Percentiles rank a stretch among this genome's conserved stretches.
These are phyloP conservation scores for Cosmia trapezina DNA, from an alignment of 2,888 invertebrate genomes.

Conservation along the genomic window DNA sequence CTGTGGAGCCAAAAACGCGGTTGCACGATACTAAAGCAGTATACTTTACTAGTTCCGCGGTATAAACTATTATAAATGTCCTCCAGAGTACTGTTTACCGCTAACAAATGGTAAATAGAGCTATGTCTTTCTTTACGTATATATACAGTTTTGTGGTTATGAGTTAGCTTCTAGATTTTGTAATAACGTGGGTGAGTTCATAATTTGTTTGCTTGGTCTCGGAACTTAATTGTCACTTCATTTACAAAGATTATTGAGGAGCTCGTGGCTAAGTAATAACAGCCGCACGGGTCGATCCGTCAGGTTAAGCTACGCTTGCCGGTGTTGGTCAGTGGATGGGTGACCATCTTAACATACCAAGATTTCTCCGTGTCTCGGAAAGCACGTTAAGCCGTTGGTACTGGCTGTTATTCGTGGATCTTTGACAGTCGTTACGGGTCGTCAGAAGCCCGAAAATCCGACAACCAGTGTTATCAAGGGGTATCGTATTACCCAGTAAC, in stretches of 20 bases:
- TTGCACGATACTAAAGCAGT: constrained; percentile 33
- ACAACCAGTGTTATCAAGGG: too few species aligned
- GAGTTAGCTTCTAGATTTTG: not conserved
- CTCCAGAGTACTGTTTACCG: constrained; percentile 49
- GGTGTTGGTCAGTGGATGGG: too few species aligned
- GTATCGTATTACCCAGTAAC: too few species aligned
- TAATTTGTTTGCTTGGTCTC: not conserved
- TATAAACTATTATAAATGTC: constrained; percentile 58
- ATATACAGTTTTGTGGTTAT: constrained; percentile 10
- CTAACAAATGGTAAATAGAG: constrained; percentile 47
- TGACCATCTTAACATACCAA: too few species aligned
- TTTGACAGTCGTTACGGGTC: too few species aligned
- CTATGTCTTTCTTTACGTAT: constrained; percentile 37
- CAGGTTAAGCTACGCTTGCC: too few species aligned
- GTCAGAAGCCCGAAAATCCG: too few species aligned
- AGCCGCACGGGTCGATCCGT: too few species aligned
- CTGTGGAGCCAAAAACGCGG: constrained; percentile 37
- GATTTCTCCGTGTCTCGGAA: too few species aligned
- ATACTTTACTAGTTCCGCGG: constrained; percentile 44
- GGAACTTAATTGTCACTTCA: not conserved
- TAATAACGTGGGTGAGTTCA: not conserved
- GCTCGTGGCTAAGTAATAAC: too few species aligned
- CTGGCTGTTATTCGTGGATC: too few species aligned
- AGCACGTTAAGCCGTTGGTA: too few species aligned
- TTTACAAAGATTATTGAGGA: not conserved